Evolutionary conservation across 2,113 vertebrate genomes (phyloP).

Genomic region (Odocoileus hemionus): DNA sequence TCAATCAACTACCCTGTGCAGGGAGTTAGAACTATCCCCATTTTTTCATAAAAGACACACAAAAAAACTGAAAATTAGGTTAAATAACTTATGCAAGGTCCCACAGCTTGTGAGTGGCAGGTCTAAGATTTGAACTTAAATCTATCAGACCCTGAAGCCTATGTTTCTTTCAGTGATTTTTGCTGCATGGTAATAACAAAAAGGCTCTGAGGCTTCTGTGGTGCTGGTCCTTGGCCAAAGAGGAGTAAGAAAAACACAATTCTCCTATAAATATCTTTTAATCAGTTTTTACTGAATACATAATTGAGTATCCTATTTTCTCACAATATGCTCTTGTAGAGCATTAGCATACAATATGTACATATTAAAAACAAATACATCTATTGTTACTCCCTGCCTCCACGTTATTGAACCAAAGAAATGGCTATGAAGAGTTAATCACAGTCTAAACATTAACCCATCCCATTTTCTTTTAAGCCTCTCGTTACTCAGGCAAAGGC

Average conservation of each 20-base stretch:
- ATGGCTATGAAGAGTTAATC: slow-evolving; percentile 8
- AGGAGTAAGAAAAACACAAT: not conserved
- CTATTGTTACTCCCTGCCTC: not conserved
- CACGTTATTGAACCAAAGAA: not conserved
- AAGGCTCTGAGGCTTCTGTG: not conserved
- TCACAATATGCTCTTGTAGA: not conserved
- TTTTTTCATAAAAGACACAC: not conserved
- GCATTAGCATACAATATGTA: not conserved
- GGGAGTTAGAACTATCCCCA: not conserved
- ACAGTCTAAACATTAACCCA: not conserved
- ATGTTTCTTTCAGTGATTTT: not conserved
- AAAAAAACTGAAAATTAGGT: not conserved
- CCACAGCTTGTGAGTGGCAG: not conserved
- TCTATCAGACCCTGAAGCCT: not conserved
- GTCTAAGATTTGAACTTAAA: not conserved
- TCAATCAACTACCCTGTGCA: not conserved
- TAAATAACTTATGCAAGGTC: not conserved
- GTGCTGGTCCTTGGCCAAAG: not conserved
- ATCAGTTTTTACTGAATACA: not conserved
- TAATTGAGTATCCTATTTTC: not conserved
- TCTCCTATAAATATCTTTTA: not conserved
- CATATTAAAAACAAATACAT: not conserved
- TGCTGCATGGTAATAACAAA: not conserved
- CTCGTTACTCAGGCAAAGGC: not conserved
- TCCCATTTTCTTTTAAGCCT: slow-evolving; percentile 3